Evolutionary conservation across 1,140 invertebrate species (phyloP), one percentile per base, ranked within the genome.

Genomic region (Ectropis grisescens): DNA sequence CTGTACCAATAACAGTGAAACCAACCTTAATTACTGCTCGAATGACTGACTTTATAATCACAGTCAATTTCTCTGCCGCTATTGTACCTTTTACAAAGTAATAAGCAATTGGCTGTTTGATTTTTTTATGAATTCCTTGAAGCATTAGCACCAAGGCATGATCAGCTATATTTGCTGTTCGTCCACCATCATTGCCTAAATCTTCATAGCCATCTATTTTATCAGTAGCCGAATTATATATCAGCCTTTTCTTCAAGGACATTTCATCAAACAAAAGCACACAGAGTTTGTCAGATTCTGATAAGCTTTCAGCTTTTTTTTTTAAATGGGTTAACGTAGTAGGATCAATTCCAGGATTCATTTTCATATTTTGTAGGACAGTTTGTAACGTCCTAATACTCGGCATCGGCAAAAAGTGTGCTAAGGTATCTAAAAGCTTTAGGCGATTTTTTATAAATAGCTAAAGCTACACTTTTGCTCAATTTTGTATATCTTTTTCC

Each of bases 231-330:
- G n/a, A 11, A 43, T 54, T 36, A 33, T 47, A 50, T 39, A 1
- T 25, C 3, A 59, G 10, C 26, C 51, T 32, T 11, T 40, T 25
- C 29, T 55, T 47, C 9, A 54, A 34, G 9, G 48, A 29, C 38
- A 59, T 59, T 36, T 64, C 52, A 41, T 64, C 53, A 29, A 56
- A 49, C 3, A 49, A 13, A 8, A 56, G 8, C 7, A 34, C 24
- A 34, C 49, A 59, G 2, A 36, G 14, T 37, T 42, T 59, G 8
- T 19, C 16, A 4, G 3, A 8, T 4, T 19, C 16, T 19, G 16
- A 4, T 8, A 8, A 19, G 3, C 8, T 3, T 19, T 19, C 16
- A 8, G 16, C 16, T 8, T 19, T 19, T 19, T 4, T 19, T 8
- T 19, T 19, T 19, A 19, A 19, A 19, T 19, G 14, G n/a, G n/a